phyloP scores from a whole-genome alignment of 2,797 vertebrate species.

The Tapirus indicus region DNA sequence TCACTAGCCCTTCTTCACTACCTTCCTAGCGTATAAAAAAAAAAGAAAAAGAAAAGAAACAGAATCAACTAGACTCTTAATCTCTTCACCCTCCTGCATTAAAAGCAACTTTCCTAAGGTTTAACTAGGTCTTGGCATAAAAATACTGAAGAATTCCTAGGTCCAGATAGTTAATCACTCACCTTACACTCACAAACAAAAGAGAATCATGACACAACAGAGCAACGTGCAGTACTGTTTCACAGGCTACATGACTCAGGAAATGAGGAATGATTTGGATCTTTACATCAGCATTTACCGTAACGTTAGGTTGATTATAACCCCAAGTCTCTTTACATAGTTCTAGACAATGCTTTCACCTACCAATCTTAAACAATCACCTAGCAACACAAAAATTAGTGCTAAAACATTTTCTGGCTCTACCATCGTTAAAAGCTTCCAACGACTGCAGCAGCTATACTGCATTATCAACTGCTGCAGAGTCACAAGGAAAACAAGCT shows the following conservation, averaged over 20 bases:
- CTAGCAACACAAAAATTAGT: slow-evolving; percentile 34
- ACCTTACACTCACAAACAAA: slow-evolving; percentile 18
- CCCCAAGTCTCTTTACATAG: not conserved
- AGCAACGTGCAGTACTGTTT: not conserved
- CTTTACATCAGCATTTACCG: slow-evolving; percentile 48
- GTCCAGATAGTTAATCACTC: not conserved
- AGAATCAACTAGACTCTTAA: not conserved
- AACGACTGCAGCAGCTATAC: slow-evolving; percentile 40
- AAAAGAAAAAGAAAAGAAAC: not conserved
- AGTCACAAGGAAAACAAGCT: slow-evolving; percentile 59
- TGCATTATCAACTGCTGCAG: slow-evolving; percentile 67
- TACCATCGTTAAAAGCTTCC: slow-evolving; percentile 51
- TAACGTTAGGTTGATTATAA: not conserved
- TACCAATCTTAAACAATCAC: slow-evolving; percentile 17
- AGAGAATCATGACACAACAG: slow-evolving; percentile 58
- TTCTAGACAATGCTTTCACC: slow-evolving; percentile 17
- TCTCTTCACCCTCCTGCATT: not conserved
- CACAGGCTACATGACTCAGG: slow-evolving; percentile 77
- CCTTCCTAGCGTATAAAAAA: not conserved
- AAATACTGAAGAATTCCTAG: not conserved
- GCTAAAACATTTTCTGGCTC: slow-evolving; percentile 54
- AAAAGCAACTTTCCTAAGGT: slow-evolving; percentile 34
- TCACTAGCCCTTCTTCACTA: not conserved
- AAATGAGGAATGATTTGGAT: slow-evolving; percentile 52
- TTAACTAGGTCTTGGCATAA: slow-evolving; percentile 38